A percentile compares a stretch with the other conserved stretches of the same genome.
phyloP scores from a whole-genome alignment of 2,113 vertebrate genomes.

The Pandion haliaetus region DNA sequence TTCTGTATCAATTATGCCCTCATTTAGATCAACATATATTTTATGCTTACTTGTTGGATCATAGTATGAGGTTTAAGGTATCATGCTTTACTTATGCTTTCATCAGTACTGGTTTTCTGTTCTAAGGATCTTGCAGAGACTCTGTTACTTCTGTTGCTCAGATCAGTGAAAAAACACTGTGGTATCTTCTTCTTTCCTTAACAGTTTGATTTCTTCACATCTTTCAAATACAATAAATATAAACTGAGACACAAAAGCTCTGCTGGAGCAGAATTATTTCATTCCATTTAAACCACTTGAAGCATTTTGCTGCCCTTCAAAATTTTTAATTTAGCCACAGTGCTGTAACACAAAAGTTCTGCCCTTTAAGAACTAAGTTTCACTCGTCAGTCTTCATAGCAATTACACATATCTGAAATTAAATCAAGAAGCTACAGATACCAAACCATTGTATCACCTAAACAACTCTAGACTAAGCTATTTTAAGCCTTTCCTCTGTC shows the following conservation, averaged over 20 bases:
- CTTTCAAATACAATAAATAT: neutral
- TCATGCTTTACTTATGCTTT: neutral
- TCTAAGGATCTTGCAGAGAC: neutral
- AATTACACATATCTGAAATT: slow-evolving; percentile 41
- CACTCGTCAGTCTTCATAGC: neutral
- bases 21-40: neutral
- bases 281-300: neutral
- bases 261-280: neutral
- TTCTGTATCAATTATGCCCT: neutral
- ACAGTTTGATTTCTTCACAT: neutral
- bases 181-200: neutral
- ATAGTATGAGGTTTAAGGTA: neutral
- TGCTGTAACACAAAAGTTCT: neutral
- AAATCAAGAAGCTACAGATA: slow-evolving; percentile 30
- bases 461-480: neutral
- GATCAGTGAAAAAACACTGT: neutral
- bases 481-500: slow-evolving; percentile 2
- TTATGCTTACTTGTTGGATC: neutral
- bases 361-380: neutral
- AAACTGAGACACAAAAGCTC: neutral
- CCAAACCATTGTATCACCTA: neutral
- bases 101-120: neutral
- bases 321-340: slow-evolving; percentile 20
- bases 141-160: neutral
- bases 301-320: neutral